Percentiles rank a stretch among this genome's conserved stretches.
Evolutionary conservation across 2,888 invertebrate genomes (phyloP).

Genomic region (Apodemia zela): DNA sequence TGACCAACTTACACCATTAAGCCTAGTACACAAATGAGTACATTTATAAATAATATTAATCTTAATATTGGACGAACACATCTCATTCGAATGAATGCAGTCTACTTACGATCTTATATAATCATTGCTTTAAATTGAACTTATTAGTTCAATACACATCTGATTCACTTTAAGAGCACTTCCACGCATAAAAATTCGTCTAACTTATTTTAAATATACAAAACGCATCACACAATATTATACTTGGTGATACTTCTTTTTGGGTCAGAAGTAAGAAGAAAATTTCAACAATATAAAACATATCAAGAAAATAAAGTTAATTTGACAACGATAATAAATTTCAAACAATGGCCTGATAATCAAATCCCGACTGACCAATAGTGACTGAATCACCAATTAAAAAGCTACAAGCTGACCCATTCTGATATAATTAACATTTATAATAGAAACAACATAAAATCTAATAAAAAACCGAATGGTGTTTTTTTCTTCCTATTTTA

Average conservation of each 20-base stretch:
- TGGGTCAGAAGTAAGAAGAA: background rate
- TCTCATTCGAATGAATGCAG: constrained; percentile 77
- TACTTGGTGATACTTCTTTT: background rate
- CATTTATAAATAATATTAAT: constrained; percentile 40
- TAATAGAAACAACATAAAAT: background rate
- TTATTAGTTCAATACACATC: constrained; percentile 39
- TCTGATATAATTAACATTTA: background rate
- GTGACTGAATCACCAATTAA: background rate
- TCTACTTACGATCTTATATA: constrained; percentile 66
- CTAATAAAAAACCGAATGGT: background rate
- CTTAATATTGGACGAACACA: constrained; percentile 78
- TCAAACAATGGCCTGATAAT: background rate
- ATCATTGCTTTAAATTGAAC: constrained; percentile 68
- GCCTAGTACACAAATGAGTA: constrained; percentile 54
- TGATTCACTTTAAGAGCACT: constrained; percentile 65
- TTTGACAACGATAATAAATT: background rate
- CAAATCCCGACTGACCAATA: too few relatives aligned
- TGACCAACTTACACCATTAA: constrained; percentile 21
- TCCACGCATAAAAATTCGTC: constrained; percentile 45
- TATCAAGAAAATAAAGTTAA: background rate
- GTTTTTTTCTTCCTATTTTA: background rate
- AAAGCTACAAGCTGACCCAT: background rate
- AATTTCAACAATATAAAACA: background rate
- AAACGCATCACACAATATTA: background rate
- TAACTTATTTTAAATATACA: constrained; percentile 41